Percentiles rank a stretch among this genome's conserved stretches.
Evolutionary conservation across 2,113 vertebrate species (phyloP).

Genomic region (Heliornis fulica): DNA sequence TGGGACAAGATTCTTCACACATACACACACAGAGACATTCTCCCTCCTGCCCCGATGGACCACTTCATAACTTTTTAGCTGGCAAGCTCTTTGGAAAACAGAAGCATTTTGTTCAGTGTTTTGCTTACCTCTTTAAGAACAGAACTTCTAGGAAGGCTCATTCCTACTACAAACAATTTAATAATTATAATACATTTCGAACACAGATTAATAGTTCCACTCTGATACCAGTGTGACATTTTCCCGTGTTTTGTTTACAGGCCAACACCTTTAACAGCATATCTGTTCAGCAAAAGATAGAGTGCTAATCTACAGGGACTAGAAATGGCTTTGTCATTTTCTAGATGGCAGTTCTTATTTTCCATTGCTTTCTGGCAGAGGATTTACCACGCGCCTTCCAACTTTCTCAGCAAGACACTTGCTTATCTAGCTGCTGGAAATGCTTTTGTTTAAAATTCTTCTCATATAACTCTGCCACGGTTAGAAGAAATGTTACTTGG

Average conservation of each 20-base stretch:
- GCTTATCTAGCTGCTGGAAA: conserved; percentile 71
- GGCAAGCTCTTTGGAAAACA: background rate
- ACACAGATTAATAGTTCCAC: background rate
- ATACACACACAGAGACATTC: too few relatives aligned
- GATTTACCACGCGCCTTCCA: conserved; percentile 61
- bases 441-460: conserved; percentile 67
- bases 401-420: conserved; percentile 70
- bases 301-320: conserved; percentile 72
- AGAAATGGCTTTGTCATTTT: conserved; percentile 76
- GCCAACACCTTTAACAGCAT: conserved; percentile 59
- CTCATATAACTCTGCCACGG: conserved; percentile 23
- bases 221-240: background rate
- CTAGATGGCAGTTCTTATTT: conserved; percentile 77
- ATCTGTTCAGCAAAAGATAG: conserved; percentile 67
- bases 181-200: background rate
- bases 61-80: background rate
- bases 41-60: too few relatives aligned
- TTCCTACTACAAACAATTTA: background rate
- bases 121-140: background rate
- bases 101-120: background rate
- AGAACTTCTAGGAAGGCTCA: background rate
- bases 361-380: conserved; percentile 67
- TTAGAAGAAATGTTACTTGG: conserved; percentile 45
- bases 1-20: background rate
- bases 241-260: conserved; percentile 61